Evolutionary conservation across 1,140 invertebrate species (phyloP), one percentile per base, ranked within the genome.

Genomic region (Berghia stephanieae): DNA sequence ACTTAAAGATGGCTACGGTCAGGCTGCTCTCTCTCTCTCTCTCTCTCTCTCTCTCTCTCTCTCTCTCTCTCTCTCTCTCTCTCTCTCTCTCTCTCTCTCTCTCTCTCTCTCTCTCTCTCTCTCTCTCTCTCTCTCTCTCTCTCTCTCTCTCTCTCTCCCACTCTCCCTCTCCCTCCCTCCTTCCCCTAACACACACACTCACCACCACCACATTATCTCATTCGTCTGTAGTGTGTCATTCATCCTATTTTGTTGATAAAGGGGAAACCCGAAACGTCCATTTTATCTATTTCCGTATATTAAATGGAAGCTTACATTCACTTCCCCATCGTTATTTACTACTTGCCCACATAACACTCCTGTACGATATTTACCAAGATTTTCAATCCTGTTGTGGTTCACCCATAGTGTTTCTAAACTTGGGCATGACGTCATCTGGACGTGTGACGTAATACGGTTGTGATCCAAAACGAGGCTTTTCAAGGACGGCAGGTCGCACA

Each of bases 391-490:
- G 83, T 95, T 95, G 82, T 94, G 91, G 88, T 96, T 95, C 40
- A 95, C 81, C 94, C 94, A 95, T 5, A 95, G 86, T 43, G 94
- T 91, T 81, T 93, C 91, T n/a, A 95, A 85, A 80, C 91, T 91
- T 18, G 92, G 92, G 83, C 94, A 87, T 3, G 42, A 16, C 3
- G 94, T 94, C 44, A 95, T 91, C n/a, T 90, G 86, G 36, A 92
- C 92, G 34, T 92, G 89, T 1, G 92, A 92, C 55, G 91, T 92
- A 55, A 95, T 92, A 2, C 90, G 89, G 86, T 95, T 95, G 81
- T 93, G 92, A 87, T 95, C 94, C 60, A 94, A 89, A 81, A 95
- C 94, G 40, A 95, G 63, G 1, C 93, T 94, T 5, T 92, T 92
- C 24, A 96, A 83, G 77, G 92, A 91, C 71, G 91, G 92, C 87